These are phyloP conservation scores for Coremacera marginata DNA, from an alignment of 2,888 invertebrate species.

Conservation along the genomic window DNA sequence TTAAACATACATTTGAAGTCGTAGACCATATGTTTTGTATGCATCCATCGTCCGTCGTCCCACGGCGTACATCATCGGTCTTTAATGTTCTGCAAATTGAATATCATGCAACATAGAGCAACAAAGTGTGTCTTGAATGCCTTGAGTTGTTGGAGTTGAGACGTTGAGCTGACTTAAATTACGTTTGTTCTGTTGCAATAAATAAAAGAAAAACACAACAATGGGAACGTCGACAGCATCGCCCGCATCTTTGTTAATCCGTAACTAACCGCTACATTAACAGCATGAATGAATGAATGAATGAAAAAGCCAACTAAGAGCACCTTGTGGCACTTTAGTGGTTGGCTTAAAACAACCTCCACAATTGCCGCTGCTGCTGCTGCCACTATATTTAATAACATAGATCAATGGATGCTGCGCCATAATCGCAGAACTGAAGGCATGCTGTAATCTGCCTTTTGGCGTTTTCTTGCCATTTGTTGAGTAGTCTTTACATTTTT, in stretches of 20 bases:
- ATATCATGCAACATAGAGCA: too few relatives aligned
- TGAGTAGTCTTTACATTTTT: neutral
- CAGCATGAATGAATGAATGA: too few relatives aligned
- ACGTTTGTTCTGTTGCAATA: too few relatives aligned
- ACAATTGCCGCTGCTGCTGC: neutral
- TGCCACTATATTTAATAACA: neutral
- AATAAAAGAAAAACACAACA: neutral
- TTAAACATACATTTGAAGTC: too few relatives aligned
- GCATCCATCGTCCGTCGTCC: too few relatives aligned
- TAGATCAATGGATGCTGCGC: constrained; percentile 26
- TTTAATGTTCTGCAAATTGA: too few relatives aligned
- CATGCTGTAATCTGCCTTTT: constrained; percentile 15
- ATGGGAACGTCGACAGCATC: neutral
- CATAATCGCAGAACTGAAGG: neutral
- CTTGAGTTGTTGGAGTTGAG: too few relatives aligned
- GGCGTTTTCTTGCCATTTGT: neutral
- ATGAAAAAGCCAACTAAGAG: neutral
- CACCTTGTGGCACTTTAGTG: constrained; percentile 20
- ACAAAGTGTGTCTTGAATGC: too few relatives aligned
- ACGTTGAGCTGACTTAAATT: too few relatives aligned
- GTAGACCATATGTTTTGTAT: too few relatives aligned
- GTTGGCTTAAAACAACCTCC: neutral
- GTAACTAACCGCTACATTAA: neutral
- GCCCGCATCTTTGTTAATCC: constrained; percentile 5
- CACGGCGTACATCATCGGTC: too few relatives aligned